phyloP scores from a whole-genome alignment of 1,140 invertebrate genomes.

The Phymorhynchus buccinoides region DNA sequence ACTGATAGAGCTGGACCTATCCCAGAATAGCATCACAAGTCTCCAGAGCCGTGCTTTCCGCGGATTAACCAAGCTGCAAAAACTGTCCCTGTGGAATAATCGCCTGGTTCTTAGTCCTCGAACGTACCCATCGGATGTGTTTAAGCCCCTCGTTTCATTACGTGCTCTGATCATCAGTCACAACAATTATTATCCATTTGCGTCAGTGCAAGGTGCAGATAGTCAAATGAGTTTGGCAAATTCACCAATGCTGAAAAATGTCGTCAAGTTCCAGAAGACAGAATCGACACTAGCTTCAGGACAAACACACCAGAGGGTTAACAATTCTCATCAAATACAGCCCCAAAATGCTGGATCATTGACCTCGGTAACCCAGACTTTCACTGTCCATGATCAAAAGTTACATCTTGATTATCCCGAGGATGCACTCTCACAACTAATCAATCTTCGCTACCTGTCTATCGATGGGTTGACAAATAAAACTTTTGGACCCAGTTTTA shows the following conservation, averaged over 20 bases:
- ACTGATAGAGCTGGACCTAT: constrained; percentile 12
- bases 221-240: neutral
- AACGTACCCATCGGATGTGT: neutral
- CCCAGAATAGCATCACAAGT: neutral
- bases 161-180: neutral
- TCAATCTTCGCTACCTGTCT: neutral
- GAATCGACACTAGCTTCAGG: neutral
- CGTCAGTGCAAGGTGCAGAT: neutral
- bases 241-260: neutral
- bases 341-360: neutral
- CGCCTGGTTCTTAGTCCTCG: neutral
- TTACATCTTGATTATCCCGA: constrained; percentile 16
- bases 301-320: neutral
- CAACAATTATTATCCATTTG: neutral
- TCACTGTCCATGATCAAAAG: neutral
- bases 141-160: neutral
- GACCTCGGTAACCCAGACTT: neutral
- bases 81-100: neutral
- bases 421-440: constrained; percentile 22
- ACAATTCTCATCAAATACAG: neutral
- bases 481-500: constrained; percentile 16
- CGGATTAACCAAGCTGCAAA: neutral
- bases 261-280: neutral
- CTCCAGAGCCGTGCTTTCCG: neutral
- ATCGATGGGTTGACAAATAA: constrained; percentile 26